A percentile compares a stretch with the other conserved stretches of the same genome.
Conservation (phyloP, 2,797 vertebrate species). For the Lepidocolaptes lacrymiger region DNA sequence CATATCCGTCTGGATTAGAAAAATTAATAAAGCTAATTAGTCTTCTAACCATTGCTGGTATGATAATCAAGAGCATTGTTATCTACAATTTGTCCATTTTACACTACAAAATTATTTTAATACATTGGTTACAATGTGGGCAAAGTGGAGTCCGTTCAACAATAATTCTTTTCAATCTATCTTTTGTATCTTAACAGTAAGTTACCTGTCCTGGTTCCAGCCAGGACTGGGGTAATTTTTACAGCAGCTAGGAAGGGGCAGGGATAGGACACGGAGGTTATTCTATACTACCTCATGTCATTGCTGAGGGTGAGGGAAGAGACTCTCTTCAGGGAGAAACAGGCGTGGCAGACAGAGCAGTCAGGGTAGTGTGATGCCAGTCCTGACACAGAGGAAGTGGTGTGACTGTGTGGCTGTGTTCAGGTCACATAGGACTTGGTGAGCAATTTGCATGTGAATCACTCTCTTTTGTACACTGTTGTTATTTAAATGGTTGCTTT, state of each 20-base stretch:
- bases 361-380: rapidly evolving
- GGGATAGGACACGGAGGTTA: rapidly evolving
- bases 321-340: background rate
- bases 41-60: background rate
- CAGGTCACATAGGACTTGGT: rapidly evolving
- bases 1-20: background rate
- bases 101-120: background rate
- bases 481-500: background rate
- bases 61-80: background rate
- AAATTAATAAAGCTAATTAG: background rate
- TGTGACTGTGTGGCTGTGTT: background rate
- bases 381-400: rapidly evolving
- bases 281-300: background rate
- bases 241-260: background rate
- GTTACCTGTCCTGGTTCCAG: background rate
- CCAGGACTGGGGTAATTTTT: background rate
- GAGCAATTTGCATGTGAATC: background rate
- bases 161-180: background rate
- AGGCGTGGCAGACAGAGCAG: background rate
- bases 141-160: background rate
- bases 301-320: background rate
- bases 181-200: background rate
- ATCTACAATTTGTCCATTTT: background rate
- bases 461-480: background rate
- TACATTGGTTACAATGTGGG: background rate